Conservation (phyloP, 2,888 invertebrate genomes). For the Parnassius orleans region DNA sequence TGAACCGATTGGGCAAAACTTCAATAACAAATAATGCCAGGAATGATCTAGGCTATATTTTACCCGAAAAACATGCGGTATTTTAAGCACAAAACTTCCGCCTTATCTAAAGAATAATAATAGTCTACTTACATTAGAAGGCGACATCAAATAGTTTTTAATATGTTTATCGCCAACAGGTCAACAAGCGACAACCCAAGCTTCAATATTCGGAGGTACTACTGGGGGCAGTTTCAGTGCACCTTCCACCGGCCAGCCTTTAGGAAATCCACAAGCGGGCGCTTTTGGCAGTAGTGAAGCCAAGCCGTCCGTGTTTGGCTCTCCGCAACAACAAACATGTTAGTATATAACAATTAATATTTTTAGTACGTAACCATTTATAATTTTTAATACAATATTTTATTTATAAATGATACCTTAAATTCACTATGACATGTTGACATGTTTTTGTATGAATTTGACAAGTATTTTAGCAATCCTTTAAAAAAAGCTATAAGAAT, state of each 20-base stretch:
- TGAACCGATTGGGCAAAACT: too few species aligned
- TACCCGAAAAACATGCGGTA: too few species aligned
- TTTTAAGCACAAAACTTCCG: too few species aligned
- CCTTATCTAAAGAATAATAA: too few species aligned
- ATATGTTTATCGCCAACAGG: slow-evolving; percentile 39
- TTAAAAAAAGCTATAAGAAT: too few species aligned
- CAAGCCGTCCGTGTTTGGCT: slow-evolving; percentile 58
- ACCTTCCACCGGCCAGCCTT: slow-evolving; percentile 50
- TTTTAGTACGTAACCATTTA: background rate
- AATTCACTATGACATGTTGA: too few species aligned
- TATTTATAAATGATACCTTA: too few species aligned
- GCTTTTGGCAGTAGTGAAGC: slow-evolving; percentile 46
- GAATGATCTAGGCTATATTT: too few species aligned
- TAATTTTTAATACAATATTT: slow-evolving; percentile 10
- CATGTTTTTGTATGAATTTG: too few species aligned
- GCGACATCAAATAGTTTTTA: background rate
- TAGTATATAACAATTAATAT: slow-evolving; percentile 13
- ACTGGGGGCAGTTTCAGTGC: slow-evolving; percentile 63
- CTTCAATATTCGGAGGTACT: slow-evolving; percentile 59
- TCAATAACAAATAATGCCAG: too few species aligned
- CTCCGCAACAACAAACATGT: slow-evolving; percentile 59
- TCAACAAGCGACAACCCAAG: slow-evolving; percentile 60
- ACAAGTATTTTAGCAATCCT: too few species aligned
- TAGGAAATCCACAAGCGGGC: slow-evolving; percentile 50
- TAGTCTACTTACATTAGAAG: too few species aligned